phyloP scores from a whole-genome alignment of 2,888 invertebrate species.

The Nowickia ferox region DNA sequence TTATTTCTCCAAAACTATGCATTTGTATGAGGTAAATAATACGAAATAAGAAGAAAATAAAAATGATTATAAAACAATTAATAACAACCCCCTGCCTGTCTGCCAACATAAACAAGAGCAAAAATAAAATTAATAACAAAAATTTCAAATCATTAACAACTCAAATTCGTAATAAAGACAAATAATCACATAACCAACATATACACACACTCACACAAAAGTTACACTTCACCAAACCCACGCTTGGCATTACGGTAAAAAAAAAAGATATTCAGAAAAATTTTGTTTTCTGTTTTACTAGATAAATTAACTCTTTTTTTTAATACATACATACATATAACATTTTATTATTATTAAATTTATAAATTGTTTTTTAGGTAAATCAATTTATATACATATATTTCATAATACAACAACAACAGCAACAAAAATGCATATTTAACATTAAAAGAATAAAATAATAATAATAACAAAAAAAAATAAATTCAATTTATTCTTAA shows the following conservation, averaged over 20 bases:
- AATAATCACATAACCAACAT: slow-evolving; percentile 8
- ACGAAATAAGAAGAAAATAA: slow-evolving; percentile 11
- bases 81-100: slow-evolving; percentile 30
- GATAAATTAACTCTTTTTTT: slow-evolving; percentile 73
- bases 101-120: slow-evolving; percentile 22
- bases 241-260: slow-evolving; percentile 46
- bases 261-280: slow-evolving; percentile 19
- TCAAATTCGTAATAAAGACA: slow-evolving; percentile 42
- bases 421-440: slow-evolving; percentile 70
- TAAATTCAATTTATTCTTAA: slow-evolving; percentile 82
- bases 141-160: slow-evolving; percentile 19
- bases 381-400: slow-evolving; percentile 79
- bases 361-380: slow-evolving; percentile 78
- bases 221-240: slow-evolving; percentile 35
- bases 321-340: slow-evolving; percentile 24
- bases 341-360: slow-evolving; percentile 66
- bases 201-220: slow-evolving; percentile 17
- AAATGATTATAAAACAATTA: background rate
- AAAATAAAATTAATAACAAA: slow-evolving; percentile 29
- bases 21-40: slow-evolving; percentile 32
- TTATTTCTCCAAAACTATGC: slow-evolving; percentile 21
- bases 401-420: slow-evolving; percentile 70
- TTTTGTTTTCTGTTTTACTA: slow-evolving; percentile 73
- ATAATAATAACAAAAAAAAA: slow-evolving; percentile 72
- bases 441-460: slow-evolving; percentile 71